Base-by-base conservation (phyloP, 2,113 vertebrate species). In the Neotoma lepida region DNA sequence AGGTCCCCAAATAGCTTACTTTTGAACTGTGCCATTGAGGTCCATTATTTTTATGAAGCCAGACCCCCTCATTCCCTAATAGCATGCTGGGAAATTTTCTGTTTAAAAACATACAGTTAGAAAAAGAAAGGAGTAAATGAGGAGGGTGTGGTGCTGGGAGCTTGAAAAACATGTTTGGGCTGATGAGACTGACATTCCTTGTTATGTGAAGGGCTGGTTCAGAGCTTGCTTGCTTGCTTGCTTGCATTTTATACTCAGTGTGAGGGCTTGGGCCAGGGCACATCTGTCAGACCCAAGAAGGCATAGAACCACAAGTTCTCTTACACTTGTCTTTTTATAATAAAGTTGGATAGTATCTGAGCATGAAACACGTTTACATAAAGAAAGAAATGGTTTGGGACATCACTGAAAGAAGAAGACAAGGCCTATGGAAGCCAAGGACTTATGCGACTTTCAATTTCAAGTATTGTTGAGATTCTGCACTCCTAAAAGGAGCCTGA, bases 111-210 rank as follows among this genome's bases (percentile, higher is more conserved):
- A 90, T 51, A 96, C 7, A 85, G 51, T n/a, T 82, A 66, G 15
- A 86, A 90, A 2, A 68, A 95, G 44, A 86, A 93, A 30, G 41
- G n/a, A 86, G 5, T 44, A 95, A 61, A 39, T 66, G 30, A 63
- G 64, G 80, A 28, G 54, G 20, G 22, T 58, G 22, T 58, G 78
- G 85, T 77, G 1, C 20, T 90, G 9, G 54, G 61, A 92, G n/a
- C 49, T 95, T 92, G 41, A 28, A 49, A 92, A 51, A 58, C 56
- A 0, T 89, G 30, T 93, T 91, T 56, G 46, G n/a, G 35, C 20
- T 93, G 41, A 71, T 96, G 84, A 95, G 17, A 33, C 94, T 71
- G 94, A 96, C 93, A 30, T 35, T 58, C 35, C 56, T 44, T 91
- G 71, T 70, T 86, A 70, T 80, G 46, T 12, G n/a, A 91, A 89